Evolutionary conservation across 2,888 invertebrate genomes (phyloP), one percentile per base, ranked within the genome.

Genomic region (Syritta pipiens): DNA sequence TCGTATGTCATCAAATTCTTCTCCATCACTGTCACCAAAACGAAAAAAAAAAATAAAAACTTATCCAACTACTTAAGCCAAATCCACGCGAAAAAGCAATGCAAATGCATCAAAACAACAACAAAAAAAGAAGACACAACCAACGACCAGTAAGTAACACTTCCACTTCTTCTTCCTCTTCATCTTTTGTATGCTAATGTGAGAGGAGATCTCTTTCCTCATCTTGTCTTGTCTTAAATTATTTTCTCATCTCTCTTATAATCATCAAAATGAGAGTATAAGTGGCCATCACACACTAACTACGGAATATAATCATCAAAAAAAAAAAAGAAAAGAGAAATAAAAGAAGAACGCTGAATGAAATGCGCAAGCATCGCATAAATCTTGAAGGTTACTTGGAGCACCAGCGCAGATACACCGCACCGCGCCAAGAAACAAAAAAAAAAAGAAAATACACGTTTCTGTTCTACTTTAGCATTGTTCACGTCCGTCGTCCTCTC

Each of bases 281-380:
- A 79, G 79, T 79, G 79, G 67, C 68, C 79, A 74, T 81, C 81
- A 79, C 59, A 63, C 69, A 79, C 62, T 62, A 77, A 71, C 76
- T 59, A 37, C 55, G 20, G 40, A 65, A 65, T 63, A 57, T 75
- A 76, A 57, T 75, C 68, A 53, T 44, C 22, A 26, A 19, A 35
- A 19, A 7, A 3, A 20, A 49, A 7, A 24, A 40, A 19, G 19
- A 17, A 17, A 12, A 55, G 37, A 17, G 51, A 24, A 51, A 28
- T n/a, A 22, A 49, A 35, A 30, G n/a, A 49, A 4, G 4, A 57
- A 60, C 22, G 12, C 7, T 72, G 55, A 77, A 81, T 79, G 68
- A 72, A 76, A 81, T 77, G 71, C 69, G 63, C 65, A 81, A 76
- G 71, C 81, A 79, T 74, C 79, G 62, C 74, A 79, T 79, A 79